Conservation (phyloP, 2,113 vertebrate genomes). For the Saccopteryx bilineata region DNA sequence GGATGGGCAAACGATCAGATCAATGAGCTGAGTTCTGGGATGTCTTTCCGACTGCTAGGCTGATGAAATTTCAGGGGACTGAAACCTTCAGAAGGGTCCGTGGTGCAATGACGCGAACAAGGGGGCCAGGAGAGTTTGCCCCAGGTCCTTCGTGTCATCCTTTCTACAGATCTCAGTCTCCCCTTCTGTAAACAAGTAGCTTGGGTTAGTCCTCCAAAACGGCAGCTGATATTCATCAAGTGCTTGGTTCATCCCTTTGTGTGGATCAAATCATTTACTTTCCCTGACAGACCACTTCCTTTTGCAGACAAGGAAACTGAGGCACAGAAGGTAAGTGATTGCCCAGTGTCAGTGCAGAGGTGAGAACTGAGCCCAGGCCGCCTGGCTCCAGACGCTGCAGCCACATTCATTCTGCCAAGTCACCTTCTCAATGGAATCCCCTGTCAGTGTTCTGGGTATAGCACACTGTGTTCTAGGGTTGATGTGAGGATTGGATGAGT, state of each 20-base stretch:
- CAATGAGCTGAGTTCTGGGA: not conserved
- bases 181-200: not conserved
- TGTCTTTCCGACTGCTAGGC: rapidly evolving
- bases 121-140: not conserved
- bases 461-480: rapidly evolving
- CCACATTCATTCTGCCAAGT: rapidly evolving
- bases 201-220: not conserved
- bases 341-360: rapidly evolving
- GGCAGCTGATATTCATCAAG: not conserved
- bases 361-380: rapidly evolving
- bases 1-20: not conserved
- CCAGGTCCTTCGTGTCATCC: not conserved
- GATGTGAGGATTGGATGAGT: not conserved
- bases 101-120: rapidly evolving
- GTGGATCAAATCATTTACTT: not conserved
- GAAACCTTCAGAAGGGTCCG: not conserved
- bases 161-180: not conserved
- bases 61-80: not conserved
- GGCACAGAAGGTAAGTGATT: not conserved
- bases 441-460: rapidly evolving
- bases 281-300: not conserved
- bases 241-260: not conserved
- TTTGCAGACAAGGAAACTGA: not conserved
- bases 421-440: not conserved
- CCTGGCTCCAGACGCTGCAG: rapidly evolving